Base-by-base conservation (phyloP, 1,140 invertebrate species). In the Drosophila nigromelanica region DNA sequence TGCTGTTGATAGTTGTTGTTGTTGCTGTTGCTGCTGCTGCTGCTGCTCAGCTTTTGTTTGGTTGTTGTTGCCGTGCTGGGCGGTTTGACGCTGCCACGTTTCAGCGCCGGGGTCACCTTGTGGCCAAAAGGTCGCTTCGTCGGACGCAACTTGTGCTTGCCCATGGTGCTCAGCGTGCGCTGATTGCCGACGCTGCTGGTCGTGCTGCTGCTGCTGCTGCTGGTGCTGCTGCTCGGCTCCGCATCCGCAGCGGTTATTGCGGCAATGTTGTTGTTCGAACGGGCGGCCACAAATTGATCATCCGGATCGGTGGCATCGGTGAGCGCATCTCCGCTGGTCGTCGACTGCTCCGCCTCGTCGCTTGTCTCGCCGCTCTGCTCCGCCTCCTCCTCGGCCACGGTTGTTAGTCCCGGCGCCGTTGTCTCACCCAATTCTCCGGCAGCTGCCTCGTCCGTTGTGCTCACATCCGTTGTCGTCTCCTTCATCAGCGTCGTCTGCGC, bases 241-340 rank as follows among this genome's bases (percentile, higher is more conserved):
- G 73, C 56, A 55, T 89, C 83, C 2, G 90, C 80, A 0, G 90
- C 90, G 5, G 90, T 89, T n/a, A 83, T 91, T 2, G 90, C 90
- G 3, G 86, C 82, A 33, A 91, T 90, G 40, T 90, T 89, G 40
- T 91, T 91, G 37, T 89, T 89, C 5, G 90, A 91, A 39, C 90
- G 73, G 5, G 90, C 90, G 5, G 90, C 90, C 45, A 91, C 90
- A 58, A 91, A 90, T 40, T 91, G 90, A 68, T 91, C 90, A 27
- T 90, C 87, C 12, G 72, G 37, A 68, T 91, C 80, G 50, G 90
- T 91, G 66, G 90, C 81, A 56, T 89, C 86, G 30, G 90, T 91
- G 0, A 89, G 52, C 0, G 75, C 40, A 45, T 90, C 83, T 1
- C 59, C 70, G 10, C 87, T 91, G 14, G 87, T 89, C 1, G 86